Percentiles rank a stretch among this genome's conserved stretches.
These are phyloP conservation scores for Napeogenes sylphis DNA, from an alignment of 2,888 invertebrate genomes.

Conservation along the genomic window DNA sequence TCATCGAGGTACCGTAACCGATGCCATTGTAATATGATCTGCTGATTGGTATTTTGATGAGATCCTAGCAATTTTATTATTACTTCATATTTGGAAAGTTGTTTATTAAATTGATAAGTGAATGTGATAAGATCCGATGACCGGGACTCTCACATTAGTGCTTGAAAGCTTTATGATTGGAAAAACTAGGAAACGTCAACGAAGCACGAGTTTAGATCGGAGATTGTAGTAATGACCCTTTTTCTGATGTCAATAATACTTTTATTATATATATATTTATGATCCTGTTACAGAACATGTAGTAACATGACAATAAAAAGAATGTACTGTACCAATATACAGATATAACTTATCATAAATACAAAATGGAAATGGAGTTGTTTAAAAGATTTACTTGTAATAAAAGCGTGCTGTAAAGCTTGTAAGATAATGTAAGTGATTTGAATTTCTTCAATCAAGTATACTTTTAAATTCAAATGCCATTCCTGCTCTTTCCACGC, in stretches of 20 bases:
- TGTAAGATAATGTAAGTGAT: background rate
- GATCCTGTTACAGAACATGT: background rate
- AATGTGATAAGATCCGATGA: constrained; percentile 34
- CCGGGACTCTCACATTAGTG: constrained; percentile 29
- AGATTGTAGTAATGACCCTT: constrained; percentile 34
- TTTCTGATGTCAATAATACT: constrained; percentile 28
- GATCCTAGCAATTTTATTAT: constrained; percentile 50
- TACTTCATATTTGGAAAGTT: constrained; percentile 43
- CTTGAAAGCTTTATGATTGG: constrained; percentile 31
- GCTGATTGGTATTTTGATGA: constrained; percentile 66
- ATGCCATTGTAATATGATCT: constrained; percentile 57
- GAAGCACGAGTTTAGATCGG: constrained; percentile 29
- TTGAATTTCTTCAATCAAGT: background rate
- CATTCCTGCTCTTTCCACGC: constrained; percentile 3
- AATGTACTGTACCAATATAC: too few species aligned
- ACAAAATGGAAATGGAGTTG: too few species aligned
- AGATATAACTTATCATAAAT: too few species aligned
- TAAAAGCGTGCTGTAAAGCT: background rate
- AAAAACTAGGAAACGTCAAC: constrained; percentile 31
- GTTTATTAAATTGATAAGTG: constrained; percentile 41
- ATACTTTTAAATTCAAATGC: background rate
- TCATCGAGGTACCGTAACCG: constrained; percentile 49
- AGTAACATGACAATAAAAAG: too few species aligned
- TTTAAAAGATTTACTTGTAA: background rate
- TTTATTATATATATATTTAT: constrained; percentile 1